Evolutionary conservation across 1,140 invertebrate species (phyloP).

Genomic region (Meloidogyne exigua): DNA sequence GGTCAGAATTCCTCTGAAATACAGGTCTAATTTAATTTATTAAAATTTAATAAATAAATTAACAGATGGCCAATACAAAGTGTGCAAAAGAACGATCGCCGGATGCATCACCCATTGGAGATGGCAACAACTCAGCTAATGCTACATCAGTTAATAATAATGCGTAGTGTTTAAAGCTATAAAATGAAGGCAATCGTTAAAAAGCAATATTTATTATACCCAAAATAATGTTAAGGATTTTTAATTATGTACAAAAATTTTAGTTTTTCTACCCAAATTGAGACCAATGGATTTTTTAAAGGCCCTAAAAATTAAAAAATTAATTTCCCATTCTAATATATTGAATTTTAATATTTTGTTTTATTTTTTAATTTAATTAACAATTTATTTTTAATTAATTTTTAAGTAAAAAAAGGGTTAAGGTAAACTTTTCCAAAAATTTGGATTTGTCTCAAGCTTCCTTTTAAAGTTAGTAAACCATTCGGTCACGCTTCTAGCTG

Average conservation of each 20-base stretch:
- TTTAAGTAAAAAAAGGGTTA: background rate
- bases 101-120: slow-evolving; percentile 6
- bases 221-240: no score
- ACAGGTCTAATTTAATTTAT: background rate
- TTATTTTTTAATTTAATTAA: no score
- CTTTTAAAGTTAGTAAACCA: slow-evolving; percentile 44
- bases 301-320: no score
- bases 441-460: slow-evolving; percentile 44
- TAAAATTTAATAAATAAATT: background rate
- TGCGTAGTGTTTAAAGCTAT: no score
- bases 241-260: no score
- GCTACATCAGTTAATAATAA: background rate
- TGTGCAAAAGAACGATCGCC: slow-evolving; percentile 22
- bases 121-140: background rate
- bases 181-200: background rate
- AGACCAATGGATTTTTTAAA: no score
- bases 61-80: slow-evolving; percentile 15
- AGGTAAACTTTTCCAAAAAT: slow-evolving; percentile 43
- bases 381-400: no score
- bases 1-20: background rate
- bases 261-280: no score
- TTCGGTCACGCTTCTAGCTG: slow-evolving; percentile 36
- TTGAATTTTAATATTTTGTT: no score
- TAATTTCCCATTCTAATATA: no score
- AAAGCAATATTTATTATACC: no score